phyloP scores from a whole-genome alignment of 2,888 invertebrate genomes.

The Cremastinae sp. region DNA sequence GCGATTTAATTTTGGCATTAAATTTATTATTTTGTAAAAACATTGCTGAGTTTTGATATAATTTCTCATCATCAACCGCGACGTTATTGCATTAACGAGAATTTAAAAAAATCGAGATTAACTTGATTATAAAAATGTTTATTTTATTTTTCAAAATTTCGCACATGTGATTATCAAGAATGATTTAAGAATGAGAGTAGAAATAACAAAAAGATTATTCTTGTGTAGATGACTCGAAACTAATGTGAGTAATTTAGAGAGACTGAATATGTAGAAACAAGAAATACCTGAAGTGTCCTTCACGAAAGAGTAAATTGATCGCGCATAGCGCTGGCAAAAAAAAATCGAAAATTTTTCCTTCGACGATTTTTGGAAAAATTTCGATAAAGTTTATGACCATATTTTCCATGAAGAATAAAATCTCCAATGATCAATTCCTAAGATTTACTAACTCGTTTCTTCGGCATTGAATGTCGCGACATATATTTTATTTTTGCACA shows the following conservation, averaged over 20 bases:
- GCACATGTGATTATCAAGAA: too few species aligned
- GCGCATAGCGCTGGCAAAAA: constrained; percentile 5
- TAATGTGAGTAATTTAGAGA: constrained; percentile 2
- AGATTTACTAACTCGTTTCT: constrained; percentile 3
- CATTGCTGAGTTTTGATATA: too few species aligned
- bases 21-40: too few species aligned
- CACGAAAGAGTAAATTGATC: neutral
- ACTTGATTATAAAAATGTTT: too few species aligned
- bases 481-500: constrained; percentile 11
- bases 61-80: too few species aligned
- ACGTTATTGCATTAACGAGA: too few species aligned
- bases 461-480: constrained; percentile 40
- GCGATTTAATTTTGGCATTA: too few species aligned
- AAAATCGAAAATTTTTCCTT: neutral
- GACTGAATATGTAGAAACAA: constrained; percentile 6
- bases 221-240: neutral
- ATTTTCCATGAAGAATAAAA: constrained; percentile 8
- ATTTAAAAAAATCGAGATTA: too few species aligned
- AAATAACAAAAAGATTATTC: neutral
- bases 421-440: neutral
- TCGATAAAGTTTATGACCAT: neutral
- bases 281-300: constrained; percentile 41
- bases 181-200: neutral
- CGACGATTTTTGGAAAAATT: neutral
- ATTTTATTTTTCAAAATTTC: too few species aligned